These are phyloP conservation scores for Cryptops parisi DNA, from an alignment of 2,888 invertebrate species.

Conservation along the genomic window DNA sequence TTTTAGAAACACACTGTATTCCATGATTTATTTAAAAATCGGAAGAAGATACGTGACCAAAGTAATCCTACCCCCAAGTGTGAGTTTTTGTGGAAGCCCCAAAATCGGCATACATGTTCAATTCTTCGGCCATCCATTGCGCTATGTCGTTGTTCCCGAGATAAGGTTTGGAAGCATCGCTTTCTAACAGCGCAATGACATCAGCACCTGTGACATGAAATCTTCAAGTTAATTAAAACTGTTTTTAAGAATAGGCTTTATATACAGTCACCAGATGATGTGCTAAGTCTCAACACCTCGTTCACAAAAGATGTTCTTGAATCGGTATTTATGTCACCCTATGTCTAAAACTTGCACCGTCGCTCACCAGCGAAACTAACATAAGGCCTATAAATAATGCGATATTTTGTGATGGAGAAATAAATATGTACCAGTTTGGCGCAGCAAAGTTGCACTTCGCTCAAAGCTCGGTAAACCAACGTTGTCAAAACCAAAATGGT, in stretches of 20 bases:
- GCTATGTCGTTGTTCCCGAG: constrained; percentile 34
- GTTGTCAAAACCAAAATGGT: constrained; percentile 35
- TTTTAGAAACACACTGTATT: too few relatives aligned
- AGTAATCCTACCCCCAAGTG: constrained; percentile 32
- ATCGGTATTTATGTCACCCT: too few relatives aligned
- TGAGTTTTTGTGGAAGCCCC: constrained; percentile 32
- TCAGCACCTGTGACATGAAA: constrained; percentile 26
- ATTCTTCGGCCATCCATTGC: constrained; percentile 30
- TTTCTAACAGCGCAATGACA: constrained; percentile 31
- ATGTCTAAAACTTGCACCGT: too few relatives aligned
- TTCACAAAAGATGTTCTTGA: too few relatives aligned
- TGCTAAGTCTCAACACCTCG: too few relatives aligned
- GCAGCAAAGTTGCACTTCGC: constrained; percentile 27
- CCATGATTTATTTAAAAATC: too few relatives aligned
- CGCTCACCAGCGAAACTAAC: too few relatives aligned
- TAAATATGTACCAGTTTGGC: constrained; percentile 26
- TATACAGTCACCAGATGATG: too few relatives aligned
- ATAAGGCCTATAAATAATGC: too few relatives aligned
- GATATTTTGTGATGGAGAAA: too few relatives aligned
- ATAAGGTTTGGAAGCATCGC: constrained; percentile 34
- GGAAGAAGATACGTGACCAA: not conserved
- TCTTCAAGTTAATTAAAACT: not conserved
- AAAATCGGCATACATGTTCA: constrained; percentile 33
- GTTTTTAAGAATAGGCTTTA: too few relatives aligned
- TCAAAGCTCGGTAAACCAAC: constrained; percentile 33